Evolutionary conservation across 1,140 invertebrate genomes (phyloP), one percentile per base, ranked within the genome.

Genomic region (Conopomorpha cramerella): DNA sequence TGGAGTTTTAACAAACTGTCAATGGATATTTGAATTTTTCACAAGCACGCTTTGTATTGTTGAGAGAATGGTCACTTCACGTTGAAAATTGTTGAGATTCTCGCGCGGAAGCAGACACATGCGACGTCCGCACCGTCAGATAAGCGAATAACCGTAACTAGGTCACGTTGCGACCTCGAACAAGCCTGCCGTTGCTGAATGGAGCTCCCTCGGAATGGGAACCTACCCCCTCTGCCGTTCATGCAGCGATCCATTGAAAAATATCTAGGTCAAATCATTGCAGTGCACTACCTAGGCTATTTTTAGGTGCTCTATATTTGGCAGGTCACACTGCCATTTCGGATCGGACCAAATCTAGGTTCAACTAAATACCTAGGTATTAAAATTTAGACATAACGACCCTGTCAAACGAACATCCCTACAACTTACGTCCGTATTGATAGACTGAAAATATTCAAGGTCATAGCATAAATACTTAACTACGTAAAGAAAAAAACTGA

Each of bases 261-360:
- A 68, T 68, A 74, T 55, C 60, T 74, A 71, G 70, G 70, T 74
- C 66, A 74, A 55, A 70, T 70, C 57, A 71, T 70, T 74, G 70
- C 70, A 71, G 65, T 64, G 58, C 36, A 56, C 66, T 52, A 63
- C 39, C 60, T 74, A 58, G 54, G 58, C 65, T 70, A 74, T 67
- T 57, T 60, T 61, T 74, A 74, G 63, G 46, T 51, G 70, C 46
- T 66, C 70, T 74, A 72, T 74, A 66, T 74, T 74, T 61, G 62
- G 67, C 56, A 64, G 67, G 70, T 72, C 67, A 65, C n/a, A n/a
- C n/a, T n/a, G n/a, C n/a, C n/a, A n/a, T n/a, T 72, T 64, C 61
- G 60, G 57, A 59, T 51, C 45, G 49, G 44, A 48, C 53, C 51
- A 59, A 65, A 54, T 57, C 63, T 62, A 62, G 61, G 53, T 49